Conservation (phyloP, 2,888 invertebrate species). For the Dasypogon diadema region DNA sequence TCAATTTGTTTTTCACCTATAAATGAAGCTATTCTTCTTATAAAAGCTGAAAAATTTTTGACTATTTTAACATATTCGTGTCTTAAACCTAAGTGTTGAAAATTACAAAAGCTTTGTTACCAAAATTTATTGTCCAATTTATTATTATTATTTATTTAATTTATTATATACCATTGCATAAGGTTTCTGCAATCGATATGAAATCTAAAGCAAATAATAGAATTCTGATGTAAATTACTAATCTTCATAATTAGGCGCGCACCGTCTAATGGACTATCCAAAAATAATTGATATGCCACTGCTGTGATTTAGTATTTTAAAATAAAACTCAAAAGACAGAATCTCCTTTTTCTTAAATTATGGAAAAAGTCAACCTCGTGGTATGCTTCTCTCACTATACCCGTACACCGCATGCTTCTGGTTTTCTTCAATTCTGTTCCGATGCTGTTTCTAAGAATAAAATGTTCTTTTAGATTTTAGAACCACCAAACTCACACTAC, state of each 20-base stretch:
- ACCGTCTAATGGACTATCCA: constrained; percentile 12
- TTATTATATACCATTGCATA: too few species aligned
- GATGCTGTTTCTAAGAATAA: constrained; percentile 45
- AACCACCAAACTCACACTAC: constrained; percentile 22
- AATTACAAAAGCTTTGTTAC: too few species aligned
- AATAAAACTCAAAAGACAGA: constrained; percentile 2
- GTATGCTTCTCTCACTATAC: constrained; percentile 1
- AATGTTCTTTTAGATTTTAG: constrained; percentile 18
- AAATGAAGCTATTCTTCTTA: too few species aligned
- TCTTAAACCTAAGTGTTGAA: too few species aligned
- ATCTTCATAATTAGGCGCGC: neutral
- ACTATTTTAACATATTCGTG: too few species aligned
- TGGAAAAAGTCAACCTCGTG: neutral
- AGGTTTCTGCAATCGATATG: too few species aligned
- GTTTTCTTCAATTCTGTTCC: constrained; percentile 23
- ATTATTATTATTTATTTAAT: too few species aligned
- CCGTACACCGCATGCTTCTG: constrained; percentile 1
- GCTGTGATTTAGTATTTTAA: constrained; percentile 27
- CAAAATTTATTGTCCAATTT: too few species aligned
- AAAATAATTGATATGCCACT: constrained; percentile 37
- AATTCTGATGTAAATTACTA: too few species aligned
- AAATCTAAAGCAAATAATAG: too few species aligned
- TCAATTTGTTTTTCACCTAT: too few species aligned
- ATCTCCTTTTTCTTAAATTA: constrained; percentile 1
- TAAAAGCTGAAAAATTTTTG: too few species aligned